These are phyloP conservation scores for Leucoma salicis DNA, from an alignment of 2,888 invertebrate genomes.

Conservation along the genomic window DNA sequence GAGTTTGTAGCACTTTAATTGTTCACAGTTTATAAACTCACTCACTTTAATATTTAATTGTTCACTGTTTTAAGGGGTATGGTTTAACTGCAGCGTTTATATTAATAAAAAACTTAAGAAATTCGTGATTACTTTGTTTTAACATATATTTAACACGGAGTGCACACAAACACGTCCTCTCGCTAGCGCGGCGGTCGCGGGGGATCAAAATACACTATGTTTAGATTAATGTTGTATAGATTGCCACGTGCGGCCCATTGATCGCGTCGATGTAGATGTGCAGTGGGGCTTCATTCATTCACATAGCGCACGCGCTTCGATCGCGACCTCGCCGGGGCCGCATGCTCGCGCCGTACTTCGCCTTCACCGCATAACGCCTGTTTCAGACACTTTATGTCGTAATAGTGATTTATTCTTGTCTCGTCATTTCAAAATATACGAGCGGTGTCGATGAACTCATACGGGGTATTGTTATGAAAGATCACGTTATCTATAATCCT, in stretches of 20 bases:
- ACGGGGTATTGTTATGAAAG: slow-evolving; percentile 46
- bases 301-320: slow-evolving; percentile 62
- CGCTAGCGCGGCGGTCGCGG: too few relatives aligned
- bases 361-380: slow-evolving; percentile 47
- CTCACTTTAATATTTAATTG: too few relatives aligned
- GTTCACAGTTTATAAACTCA: too few relatives aligned
- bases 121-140: too few relatives aligned
- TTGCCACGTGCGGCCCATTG: slow-evolving; percentile 73
- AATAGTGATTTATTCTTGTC: slow-evolving; percentile 53
- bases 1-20: too few relatives aligned
- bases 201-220: slow-evolving; percentile 12
- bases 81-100: too few relatives aligned
- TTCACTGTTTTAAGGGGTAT: too few relatives aligned
- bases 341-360: slow-evolving; percentile 34
- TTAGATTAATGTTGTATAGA: slow-evolving; percentile 52
- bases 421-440: slow-evolving; percentile 39
- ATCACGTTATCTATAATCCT: slow-evolving; percentile 42
- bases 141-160: too few relatives aligned
- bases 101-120: too few relatives aligned
- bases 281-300: slow-evolving; percentile 70
- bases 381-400: slow-evolving; percentile 50
- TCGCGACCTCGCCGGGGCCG: slow-evolving; percentile 47
- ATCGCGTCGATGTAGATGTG: slow-evolving; percentile 47
- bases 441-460: slow-evolving; percentile 54
- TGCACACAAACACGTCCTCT: too few relatives aligned